Percentiles rank a stretch among this genome's conserved stretches.
These are phyloP conservation scores for Bothrops jararaca DNA, from an alignment of 2,113 vertebrate species.

Conservation along the genomic window DNA sequence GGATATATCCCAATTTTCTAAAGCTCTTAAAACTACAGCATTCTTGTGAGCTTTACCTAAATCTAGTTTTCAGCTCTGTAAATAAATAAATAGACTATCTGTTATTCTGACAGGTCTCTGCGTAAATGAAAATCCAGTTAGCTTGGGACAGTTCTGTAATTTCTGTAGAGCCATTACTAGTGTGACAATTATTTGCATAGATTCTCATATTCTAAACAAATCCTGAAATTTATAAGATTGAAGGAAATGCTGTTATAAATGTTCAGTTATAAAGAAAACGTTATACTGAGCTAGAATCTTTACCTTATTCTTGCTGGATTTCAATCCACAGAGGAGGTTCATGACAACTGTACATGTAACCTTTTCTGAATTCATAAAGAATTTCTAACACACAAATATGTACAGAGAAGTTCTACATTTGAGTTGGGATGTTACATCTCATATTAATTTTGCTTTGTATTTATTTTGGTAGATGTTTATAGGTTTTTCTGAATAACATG, in stretches of 20 bases:
- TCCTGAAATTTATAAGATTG: background rate
- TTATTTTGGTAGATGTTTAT: background rate
- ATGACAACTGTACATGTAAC: background rate
- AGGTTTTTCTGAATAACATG: background rate
- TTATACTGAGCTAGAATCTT: background rate
- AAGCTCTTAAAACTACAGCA: background rate
- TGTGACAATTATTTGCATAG: conserved; percentile 33
- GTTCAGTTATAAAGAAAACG: background rate
- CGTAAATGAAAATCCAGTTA: conserved; percentile 37
- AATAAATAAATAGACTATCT: background rate
- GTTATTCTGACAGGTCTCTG: conserved; percentile 44
- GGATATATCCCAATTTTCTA: background rate
- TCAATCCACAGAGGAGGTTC: background rate
- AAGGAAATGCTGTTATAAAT: background rate
- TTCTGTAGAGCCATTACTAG: conserved; percentile 23
- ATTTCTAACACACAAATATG: background rate
- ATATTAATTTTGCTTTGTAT: background rate
- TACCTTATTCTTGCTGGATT: background rate
- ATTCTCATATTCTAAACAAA: background rate
- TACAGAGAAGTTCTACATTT: background rate
- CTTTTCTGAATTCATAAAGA: background rate
- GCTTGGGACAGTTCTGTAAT: conserved; percentile 37
- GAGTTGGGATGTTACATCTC: background rate
- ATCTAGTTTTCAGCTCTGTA: background rate
- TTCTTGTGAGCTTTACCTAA: background rate